Base-by-base conservation (phyloP, 2,888 invertebrate species). In the Odontomyia ornata region DNA sequence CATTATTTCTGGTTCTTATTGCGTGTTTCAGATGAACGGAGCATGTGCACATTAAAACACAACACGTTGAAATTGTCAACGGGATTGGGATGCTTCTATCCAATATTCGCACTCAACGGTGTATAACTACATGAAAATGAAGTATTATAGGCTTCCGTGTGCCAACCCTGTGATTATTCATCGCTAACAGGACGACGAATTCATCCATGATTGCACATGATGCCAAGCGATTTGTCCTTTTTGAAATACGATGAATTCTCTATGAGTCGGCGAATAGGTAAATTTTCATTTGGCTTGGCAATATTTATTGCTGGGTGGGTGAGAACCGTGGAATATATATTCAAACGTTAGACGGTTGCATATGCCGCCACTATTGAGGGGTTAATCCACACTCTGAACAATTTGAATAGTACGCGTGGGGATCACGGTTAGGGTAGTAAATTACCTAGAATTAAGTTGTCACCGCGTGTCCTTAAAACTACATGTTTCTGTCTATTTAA, bases 401-500 rank as follows among this genome's bases (percentile, higher is more conserved):
- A 7, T 7, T 43, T 52, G 52, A 52, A 36, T 36, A 9, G 73
- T 36, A 27, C 57, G 57, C 60, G 57, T 11, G 18, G 30, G 2
- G 15, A 30, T 11, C 69, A 56, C 43, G 73, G 23, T 57, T 36
- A 73, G 60, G 73, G 73, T 57, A 73, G 23, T 57, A 73, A 73
- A 73, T 73, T 73, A 36, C 57, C 57, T 43, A 57, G 73, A 73
- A 73, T 73, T 73, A 73, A 73, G 60, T 73, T 73, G 73, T 73
- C 73, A 23, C 60, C 36, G 57, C 15, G 46, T 28, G 46, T 67
- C 23, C 67, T 36, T 43, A 67, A 67, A 46, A 69, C 69, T 69
- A 47, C 46, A 69, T 36, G 60, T 57, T 30, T 57, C 57, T 36
- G 57, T 46, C 75, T 75, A 60, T 75, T 75, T 75, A 75, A 64